These are phyloP conservation scores for Pollimyrus isidori DNA, from an alignment of 2,113 vertebrate species.

Conservation along the genomic window DNA sequence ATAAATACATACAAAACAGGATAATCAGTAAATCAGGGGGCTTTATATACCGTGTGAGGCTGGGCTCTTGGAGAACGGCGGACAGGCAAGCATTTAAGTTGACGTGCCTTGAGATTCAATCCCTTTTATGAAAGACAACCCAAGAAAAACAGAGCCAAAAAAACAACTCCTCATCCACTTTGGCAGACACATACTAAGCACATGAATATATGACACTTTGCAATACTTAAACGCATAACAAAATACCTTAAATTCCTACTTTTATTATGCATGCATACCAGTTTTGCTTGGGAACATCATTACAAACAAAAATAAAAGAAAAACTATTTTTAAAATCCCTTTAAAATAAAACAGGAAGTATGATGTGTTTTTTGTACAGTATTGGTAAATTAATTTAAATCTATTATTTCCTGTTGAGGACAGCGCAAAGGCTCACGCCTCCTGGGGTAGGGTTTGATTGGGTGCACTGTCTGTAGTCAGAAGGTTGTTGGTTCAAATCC, in stretches of 20 bases:
- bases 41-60: neutral
- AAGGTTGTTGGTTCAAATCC: neutral
- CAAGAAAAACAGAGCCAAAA: neutral
- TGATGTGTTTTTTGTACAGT: neutral
- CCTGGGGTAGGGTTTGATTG: neutral
- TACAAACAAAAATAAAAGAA: conserved; percentile 18
- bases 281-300: conserved; percentile 30
- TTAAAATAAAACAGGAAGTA: neutral
- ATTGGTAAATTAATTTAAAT: neutral
- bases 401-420: neutral
- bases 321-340: neutral
- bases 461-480: neutral
- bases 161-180: neutral
- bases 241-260: conserved; percentile 29
- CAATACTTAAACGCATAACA: conserved; percentile 29
- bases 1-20: neutral
- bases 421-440: neutral
- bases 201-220: conserved; percentile 10
- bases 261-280: conserved; percentile 16
- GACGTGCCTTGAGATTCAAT: conserved; percentile 7
- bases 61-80: neutral
- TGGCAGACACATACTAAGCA: conserved; percentile 13
- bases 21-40: conserved; percentile 11
- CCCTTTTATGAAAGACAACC: neutral
- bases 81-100: neutral